Evolutionary conservation across 2,888 invertebrate genomes (phyloP).

Genomic region (Scaptomyza polygonia): DNA sequence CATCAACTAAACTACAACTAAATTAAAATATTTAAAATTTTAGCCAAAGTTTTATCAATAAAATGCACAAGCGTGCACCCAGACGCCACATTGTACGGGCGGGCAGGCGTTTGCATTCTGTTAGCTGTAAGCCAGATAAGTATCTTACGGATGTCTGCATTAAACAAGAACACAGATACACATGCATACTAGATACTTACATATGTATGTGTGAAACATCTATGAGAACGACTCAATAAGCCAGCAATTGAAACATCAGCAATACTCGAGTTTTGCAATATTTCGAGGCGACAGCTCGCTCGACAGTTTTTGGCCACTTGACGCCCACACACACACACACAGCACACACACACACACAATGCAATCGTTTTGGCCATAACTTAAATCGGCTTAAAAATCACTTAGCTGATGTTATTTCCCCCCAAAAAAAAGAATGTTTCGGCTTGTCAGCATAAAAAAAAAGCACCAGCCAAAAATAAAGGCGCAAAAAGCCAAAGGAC

Average conservation of each 20-base stretch:
- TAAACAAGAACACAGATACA: conserved; percentile 26
- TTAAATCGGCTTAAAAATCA: conserved; percentile 77
- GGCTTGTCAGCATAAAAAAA: conserved; percentile 62
- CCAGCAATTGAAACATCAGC: conserved; percentile 83
- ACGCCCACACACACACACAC: conserved; percentile 62
- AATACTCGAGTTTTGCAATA: conserved; percentile 80
- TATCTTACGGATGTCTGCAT: conserved; percentile 71
- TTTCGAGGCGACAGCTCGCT: conserved; percentile 49
- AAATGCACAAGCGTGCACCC: conserved; percentile 59
- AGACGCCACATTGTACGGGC: neutral
- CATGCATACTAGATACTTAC: neutral
- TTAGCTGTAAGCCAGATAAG: conserved; percentile 70
- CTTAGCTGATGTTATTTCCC: conserved; percentile 48
- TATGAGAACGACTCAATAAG: conserved; percentile 28
- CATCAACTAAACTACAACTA: conserved; percentile 65
- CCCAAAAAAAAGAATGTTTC: conserved; percentile 26
- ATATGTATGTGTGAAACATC: neutral
- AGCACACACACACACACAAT: conserved; percentile 24
- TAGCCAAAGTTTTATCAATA: conserved; percentile 77
- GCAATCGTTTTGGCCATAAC: conserved; percentile 63
- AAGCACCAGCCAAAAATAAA: conserved; percentile 37
- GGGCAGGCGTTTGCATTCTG: conserved; percentile 40
- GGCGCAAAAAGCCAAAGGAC: conserved; percentile 5
- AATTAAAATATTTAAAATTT: conserved; percentile 80
- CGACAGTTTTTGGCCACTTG: conserved; percentile 57